These are phyloP conservation scores for Metalampra italica DNA, from an alignment of 2,888 invertebrate species.

Conservation along the genomic window DNA sequence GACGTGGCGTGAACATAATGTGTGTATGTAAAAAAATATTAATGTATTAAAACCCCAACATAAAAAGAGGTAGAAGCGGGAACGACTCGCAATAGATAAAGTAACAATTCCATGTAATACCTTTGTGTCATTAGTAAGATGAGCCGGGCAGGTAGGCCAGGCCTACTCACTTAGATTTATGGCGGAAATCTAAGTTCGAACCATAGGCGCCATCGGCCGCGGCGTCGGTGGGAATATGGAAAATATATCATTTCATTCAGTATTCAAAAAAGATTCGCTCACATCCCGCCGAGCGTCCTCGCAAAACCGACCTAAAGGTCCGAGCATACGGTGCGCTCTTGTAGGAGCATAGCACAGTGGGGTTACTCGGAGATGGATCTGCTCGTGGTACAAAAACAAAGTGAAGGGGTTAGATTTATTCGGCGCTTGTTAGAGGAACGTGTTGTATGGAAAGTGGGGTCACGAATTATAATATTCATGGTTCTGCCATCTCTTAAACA, in stretches of 20 bases:
- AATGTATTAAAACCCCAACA: too few species aligned
- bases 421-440: constrained; percentile 12
- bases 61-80: too few species aligned
- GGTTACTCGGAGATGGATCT: background rate
- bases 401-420: constrained; percentile 14
- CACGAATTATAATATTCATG: constrained; percentile 20
- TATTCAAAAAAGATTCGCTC: constrained; percentile 1
- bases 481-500: background rate
- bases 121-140: too few species aligned
- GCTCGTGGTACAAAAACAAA: constrained; percentile 11
- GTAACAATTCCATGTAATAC: too few species aligned
- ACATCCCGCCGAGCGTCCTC: background rate
- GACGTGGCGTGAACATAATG: too few species aligned
- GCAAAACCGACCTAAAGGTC: background rate
- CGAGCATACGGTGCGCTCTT: background rate
- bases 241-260: constrained; percentile 1
- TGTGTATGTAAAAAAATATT: too few species aligned
- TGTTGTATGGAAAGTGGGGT: constrained; percentile 19
- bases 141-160: too few species aligned
- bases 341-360: background rate
- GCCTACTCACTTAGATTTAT: too few species aligned
- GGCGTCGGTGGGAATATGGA: background rate
- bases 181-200: too few species aligned
- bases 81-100: too few species aligned
- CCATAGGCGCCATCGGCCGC: background rate